phyloP scores from a whole-genome alignment of 2,797 vertebrate genomes.

The Austrolebias charrua region DNA sequence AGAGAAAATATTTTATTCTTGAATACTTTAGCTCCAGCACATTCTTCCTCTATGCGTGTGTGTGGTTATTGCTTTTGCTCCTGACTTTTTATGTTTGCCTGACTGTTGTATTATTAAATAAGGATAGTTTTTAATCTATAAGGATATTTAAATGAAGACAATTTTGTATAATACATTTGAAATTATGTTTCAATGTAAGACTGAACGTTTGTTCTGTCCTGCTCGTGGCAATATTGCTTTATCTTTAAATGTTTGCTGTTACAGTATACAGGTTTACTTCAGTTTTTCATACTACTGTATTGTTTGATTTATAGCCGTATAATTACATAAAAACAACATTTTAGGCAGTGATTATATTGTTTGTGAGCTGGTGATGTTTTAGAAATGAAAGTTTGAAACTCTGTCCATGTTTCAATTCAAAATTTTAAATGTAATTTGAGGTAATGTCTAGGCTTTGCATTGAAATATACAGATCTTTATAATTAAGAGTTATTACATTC shows the following conservation, averaged over 20 bases:
- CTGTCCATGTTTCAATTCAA: neutral
- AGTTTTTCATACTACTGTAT: neutral
- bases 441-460: neutral
- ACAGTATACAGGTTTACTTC: neutral
- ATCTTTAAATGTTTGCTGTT: neutral
- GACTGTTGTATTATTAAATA: conserved; percentile 1
- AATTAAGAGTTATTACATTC: neutral
- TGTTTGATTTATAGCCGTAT: neutral
- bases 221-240: too few relatives aligned
- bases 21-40: neutral
- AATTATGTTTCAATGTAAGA: neutral
- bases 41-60: neutral
- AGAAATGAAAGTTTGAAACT: neutral
- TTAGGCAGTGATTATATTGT: neutral
- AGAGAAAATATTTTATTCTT: neutral
- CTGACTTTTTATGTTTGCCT: neutral
- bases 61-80: neutral
- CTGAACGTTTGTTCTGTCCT: neutral
- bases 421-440: too few relatives aligned
- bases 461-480: neutral
- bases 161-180: too few relatives aligned
- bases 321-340: neutral
- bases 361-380: neutral
- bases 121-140: too few relatives aligned
- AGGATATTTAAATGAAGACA: neutral